phyloP scores from a whole-genome alignment of 2,797 vertebrate genomes.

The Acanthiza pusilla region DNA sequence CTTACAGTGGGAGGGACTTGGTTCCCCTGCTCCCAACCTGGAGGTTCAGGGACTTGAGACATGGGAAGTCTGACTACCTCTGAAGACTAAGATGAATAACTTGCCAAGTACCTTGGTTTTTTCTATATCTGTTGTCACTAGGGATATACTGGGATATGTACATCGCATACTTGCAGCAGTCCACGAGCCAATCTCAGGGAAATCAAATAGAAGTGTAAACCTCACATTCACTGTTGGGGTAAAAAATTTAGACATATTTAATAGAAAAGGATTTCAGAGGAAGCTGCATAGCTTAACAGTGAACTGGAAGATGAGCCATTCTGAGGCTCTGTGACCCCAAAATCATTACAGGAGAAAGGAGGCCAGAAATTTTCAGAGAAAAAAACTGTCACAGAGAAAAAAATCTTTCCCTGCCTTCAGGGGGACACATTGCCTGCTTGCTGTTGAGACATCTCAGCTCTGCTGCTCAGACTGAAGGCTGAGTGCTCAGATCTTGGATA shows the following conservation, averaged over 20 bases:
- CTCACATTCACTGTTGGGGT: neutral
- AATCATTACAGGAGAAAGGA: neutral
- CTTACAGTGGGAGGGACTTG: too few species aligned
- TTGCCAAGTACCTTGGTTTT: neutral
- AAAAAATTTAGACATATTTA: neutral
- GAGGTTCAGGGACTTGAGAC: neutral
- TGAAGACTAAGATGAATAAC: neutral
- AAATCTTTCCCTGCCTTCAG: neutral
- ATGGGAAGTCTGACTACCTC: neutral
- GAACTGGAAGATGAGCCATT: neutral
- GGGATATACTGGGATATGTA: rapidly evolving
- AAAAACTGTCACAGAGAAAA: neutral
- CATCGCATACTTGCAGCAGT: neutral
- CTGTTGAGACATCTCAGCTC: neutral
- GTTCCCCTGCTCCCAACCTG: too few species aligned
- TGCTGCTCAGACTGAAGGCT: neutral
- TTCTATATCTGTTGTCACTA: neutral
- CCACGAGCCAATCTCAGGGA: neutral
- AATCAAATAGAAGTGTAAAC: neutral
- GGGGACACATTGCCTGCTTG: neutral
- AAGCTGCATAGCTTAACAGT: neutral
- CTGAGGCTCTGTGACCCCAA: neutral
- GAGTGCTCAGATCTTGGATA: neutral
- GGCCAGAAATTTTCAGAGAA: neutral
- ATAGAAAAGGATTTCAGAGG: neutral